phyloP scores from a whole-genome alignment of 2,113 vertebrate species.

The Xenotilapia caudafasciata region DNA sequence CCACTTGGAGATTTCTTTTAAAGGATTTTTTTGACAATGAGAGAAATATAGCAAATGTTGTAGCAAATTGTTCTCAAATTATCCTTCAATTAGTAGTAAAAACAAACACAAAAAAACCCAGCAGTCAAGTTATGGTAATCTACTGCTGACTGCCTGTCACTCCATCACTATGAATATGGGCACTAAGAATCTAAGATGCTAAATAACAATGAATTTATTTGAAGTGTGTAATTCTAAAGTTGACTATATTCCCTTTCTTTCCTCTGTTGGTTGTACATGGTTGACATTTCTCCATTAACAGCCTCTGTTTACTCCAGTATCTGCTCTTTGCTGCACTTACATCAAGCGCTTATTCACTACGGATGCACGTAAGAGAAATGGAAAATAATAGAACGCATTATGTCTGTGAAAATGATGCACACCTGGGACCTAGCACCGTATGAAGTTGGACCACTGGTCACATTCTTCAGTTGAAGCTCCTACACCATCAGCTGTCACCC shows the following conservation, averaged over 20 bases:
- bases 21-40: not conserved
- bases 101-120: not conserved
- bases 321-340: not conserved
- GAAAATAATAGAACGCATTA: not conserved
- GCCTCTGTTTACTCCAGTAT: not conserved
- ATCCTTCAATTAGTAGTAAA: not conserved
- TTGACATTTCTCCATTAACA: constrained; percentile 5
- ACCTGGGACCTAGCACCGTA: constrained; percentile 40
- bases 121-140: not conserved
- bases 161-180: not conserved
- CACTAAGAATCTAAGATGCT: not conserved
- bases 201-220: not conserved
- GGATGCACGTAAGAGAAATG: not conserved
- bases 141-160: not conserved
- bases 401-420: constrained; percentile 32
- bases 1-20: not conserved
- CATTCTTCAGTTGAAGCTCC: not conserved
- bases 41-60: not conserved
- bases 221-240: not conserved
- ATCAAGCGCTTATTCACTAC: constrained; percentile 10
- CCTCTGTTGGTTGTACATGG: not conserved
- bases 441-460: constrained; percentile 28
- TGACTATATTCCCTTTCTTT: not conserved
- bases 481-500: not conserved
- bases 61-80: not conserved